Conservation (phyloP, 92 coral and sea anemone species). For the Parazoanthus swiftii region DNA sequence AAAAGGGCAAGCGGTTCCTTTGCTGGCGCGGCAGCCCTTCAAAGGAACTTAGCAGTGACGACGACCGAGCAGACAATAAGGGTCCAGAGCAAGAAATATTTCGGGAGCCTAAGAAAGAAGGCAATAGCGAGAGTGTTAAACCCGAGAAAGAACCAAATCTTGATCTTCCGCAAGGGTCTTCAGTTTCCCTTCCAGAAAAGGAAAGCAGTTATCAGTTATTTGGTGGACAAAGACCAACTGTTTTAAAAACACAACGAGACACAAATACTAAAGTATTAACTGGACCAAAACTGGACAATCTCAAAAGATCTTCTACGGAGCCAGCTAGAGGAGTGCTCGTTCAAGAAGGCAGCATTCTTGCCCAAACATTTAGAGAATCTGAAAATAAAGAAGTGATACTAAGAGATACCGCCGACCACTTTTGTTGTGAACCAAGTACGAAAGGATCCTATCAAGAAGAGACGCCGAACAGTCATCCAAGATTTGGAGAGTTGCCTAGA, state of each 20-base stretch:
- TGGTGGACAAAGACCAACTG: background rate
- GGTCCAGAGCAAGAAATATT: background rate
- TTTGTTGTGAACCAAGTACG: background rate
- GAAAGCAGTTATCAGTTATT: background rate
- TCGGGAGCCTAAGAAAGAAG: background rate
- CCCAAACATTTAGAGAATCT: background rate
- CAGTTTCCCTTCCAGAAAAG: background rate
- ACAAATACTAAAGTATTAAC: background rate
- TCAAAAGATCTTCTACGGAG: background rate
- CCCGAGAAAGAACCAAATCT: background rate
- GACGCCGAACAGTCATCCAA: background rate
- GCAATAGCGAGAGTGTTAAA: background rate
- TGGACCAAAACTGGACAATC: background rate
- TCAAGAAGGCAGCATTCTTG: background rate
- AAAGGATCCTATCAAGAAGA: background rate
- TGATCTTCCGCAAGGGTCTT: background rate
- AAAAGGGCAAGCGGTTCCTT: conserved; percentile 3
- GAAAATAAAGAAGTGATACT: background rate
- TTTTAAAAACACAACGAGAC: background rate
- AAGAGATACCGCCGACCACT: background rate
- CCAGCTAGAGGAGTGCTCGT: background rate
- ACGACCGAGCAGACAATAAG: background rate
- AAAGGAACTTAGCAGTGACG: conserved; percentile 2
- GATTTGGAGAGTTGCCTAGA: no score
- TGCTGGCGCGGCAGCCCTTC: conserved; percentile 5